These are phyloP conservation scores for Drosophila elegans DNA, from an alignment of 1,140 invertebrate genomes.

Conservation along the genomic window DNA sequence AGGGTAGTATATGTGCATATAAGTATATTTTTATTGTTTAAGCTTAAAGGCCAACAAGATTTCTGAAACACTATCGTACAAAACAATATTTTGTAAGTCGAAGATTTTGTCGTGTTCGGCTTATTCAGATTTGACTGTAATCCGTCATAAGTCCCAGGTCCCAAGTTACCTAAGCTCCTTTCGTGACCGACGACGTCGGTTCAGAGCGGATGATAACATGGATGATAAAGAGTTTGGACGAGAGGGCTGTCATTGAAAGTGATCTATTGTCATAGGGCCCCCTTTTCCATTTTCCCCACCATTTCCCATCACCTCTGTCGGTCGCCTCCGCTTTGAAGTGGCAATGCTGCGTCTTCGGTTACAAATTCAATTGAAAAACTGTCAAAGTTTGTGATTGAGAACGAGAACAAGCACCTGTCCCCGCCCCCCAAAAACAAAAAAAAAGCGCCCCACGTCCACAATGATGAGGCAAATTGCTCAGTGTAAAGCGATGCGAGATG, in stretches of 20 bases:
- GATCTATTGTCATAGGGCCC: constrained; percentile 33
- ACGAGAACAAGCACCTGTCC: constrained; percentile 40
- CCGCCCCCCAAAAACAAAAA: constrained; percentile 7
- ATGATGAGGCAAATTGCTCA: constrained; percentile 32
- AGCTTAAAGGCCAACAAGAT: too few species aligned
- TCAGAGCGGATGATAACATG: background rate
- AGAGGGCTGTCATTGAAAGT: background rate
- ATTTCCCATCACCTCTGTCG: background rate
- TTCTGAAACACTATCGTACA: too few species aligned
- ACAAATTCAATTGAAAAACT: constrained; percentile 79
- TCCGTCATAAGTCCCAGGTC: constrained; percentile 3
- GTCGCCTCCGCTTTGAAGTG: constrained; percentile 65
- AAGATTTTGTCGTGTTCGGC: background rate
- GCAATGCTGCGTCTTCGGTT: constrained; percentile 69
- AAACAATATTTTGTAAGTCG: too few species aligned
- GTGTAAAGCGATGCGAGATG: constrained; percentile 75
- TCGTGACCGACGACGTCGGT: constrained; percentile 6
- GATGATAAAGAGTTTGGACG: constrained; percentile 2
- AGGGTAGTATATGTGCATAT: too few species aligned
- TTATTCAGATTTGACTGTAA: background rate
- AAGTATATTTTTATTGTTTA: too few species aligned
- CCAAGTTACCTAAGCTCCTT: constrained; percentile 13
- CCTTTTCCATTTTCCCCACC: background rate
- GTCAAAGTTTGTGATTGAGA: constrained; percentile 54
- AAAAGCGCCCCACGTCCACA: background rate